Evolutionary conservation across 2,113 vertebrate genomes (phyloP).

Genomic region (Pseudonaja textilis): DNA sequence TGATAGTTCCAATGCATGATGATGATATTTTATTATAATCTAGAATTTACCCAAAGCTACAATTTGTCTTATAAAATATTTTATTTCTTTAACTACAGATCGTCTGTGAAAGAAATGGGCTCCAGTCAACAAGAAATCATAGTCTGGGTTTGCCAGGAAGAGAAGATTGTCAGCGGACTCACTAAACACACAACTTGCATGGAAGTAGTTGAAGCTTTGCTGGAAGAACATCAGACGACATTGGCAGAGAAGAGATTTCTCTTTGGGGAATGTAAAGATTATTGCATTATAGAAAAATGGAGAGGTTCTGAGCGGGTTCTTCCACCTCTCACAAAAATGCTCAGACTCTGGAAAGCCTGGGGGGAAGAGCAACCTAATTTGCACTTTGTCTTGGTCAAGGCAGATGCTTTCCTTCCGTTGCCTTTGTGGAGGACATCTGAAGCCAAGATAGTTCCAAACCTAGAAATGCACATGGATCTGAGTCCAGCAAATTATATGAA

Average conservation of each 20-base stretch:
- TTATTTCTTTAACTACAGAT: slow-evolving; percentile 67
- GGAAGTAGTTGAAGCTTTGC: slow-evolving; percentile 87
- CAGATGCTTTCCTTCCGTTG: slow-evolving; percentile 81
- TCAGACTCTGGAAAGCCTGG: slow-evolving; percentile 93
- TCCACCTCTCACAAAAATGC: slow-evolving; percentile 88
- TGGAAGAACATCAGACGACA: slow-evolving; percentile 84
- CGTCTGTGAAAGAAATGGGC: slow-evolving; percentile 76
- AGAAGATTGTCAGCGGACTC: slow-evolving; percentile 91
- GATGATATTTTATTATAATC: not conserved
- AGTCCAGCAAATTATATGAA: slow-evolving; percentile 79
- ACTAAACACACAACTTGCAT: slow-evolving; percentile 90
- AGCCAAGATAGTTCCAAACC: slow-evolving; percentile 72
- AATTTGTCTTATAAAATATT: slow-evolving; percentile 3
- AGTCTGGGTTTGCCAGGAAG: slow-evolving; percentile 89
- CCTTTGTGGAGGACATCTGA: slow-evolving; percentile 77
- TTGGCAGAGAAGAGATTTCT: slow-evolving; percentile 81
- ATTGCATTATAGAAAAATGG: slow-evolving; percentile 92
- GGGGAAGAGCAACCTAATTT: slow-evolving; percentile 87
- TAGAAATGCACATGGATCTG: slow-evolving; percentile 77
- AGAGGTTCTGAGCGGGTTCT: slow-evolving; percentile 87
- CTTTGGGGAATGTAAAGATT: slow-evolving; percentile 84
- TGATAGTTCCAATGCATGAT: not conserved
- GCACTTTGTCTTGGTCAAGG: slow-evolving; percentile 85
- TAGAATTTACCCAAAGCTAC: slow-evolving; percentile 28
- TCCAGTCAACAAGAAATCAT: slow-evolving; percentile 86